phyloP scores from a whole-genome alignment of 2,888 invertebrate genomes.

The Neoascia interrupta region DNA sequence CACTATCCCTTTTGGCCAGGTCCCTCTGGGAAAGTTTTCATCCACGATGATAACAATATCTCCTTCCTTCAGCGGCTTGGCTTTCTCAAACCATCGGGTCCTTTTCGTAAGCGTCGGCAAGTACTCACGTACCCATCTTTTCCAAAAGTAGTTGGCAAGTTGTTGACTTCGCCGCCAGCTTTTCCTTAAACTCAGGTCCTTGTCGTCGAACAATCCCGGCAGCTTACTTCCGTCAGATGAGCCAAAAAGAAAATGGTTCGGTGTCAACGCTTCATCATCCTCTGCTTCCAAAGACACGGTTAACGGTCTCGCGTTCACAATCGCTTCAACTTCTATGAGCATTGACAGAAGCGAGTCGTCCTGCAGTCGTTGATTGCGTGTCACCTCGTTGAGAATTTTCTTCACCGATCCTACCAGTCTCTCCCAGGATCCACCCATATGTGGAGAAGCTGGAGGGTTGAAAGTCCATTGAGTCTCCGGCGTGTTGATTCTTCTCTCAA shows the following conservation, averaged over 20 bases:
- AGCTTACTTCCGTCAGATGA: slow-evolving; percentile 19
- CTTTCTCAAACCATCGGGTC: slow-evolving; percentile 53
- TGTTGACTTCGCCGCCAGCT: slow-evolving; percentile 22
- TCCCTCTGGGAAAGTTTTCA: neutral
- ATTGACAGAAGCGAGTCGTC: too few species aligned
- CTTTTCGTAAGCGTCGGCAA: slow-evolving; percentile 62
- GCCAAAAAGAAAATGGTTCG: slow-evolving; percentile 69
- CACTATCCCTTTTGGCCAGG: neutral
- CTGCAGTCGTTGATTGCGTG: too few species aligned
- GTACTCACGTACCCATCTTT: slow-evolving; percentile 70
- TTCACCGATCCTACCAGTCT: too few species aligned
- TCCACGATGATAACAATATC: neutral
- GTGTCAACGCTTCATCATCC: slow-evolving; percentile 59
- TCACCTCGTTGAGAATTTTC: too few species aligned
- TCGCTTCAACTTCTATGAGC: too few species aligned
- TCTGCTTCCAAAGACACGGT: too few species aligned
- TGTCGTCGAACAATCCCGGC: slow-evolving; percentile 2
- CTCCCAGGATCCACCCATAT: too few species aligned
- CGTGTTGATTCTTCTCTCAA: too few species aligned
- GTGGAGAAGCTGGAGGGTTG: too few species aligned
- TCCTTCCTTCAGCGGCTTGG: neutral
- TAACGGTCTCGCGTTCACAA: too few species aligned
- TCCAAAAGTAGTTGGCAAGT: slow-evolving; percentile 58
- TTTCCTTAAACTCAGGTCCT: neutral
- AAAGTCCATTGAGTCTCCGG: too few species aligned